Evolutionary conservation across 2,113 vertebrate genomes (phyloP).

Genomic region (Passer montanus): DNA sequence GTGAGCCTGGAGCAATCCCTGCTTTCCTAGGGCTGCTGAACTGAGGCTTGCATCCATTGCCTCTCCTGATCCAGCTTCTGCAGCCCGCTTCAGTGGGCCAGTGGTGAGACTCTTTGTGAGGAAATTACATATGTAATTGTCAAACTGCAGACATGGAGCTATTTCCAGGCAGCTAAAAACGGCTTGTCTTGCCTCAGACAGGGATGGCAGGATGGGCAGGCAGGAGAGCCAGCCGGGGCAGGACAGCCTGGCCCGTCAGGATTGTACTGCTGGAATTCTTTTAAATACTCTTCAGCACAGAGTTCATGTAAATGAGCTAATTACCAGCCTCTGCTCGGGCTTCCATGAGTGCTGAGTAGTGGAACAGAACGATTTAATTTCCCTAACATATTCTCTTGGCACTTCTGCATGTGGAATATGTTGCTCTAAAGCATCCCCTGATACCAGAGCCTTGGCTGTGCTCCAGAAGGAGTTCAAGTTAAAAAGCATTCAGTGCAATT

Average conservation of each 20-base stretch:
- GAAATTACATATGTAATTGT: conserved; percentile 4
- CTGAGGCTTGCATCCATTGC: not conserved
- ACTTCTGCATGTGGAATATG: conserved; percentile 27
- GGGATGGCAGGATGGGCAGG: not conserved
- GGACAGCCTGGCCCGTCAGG: not conserved
- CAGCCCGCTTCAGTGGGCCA: not conserved
- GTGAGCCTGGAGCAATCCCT: not conserved
- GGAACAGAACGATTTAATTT: conserved; percentile 53
- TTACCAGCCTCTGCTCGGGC: conserved; percentile 25
- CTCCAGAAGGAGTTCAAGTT: conserved; percentile 28
- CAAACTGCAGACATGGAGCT: conserved; percentile 21
- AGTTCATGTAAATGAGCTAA: conserved; percentile 50
- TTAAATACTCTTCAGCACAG: conserved; percentile 21
- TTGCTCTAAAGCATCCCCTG: conserved; percentile 42
- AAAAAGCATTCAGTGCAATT: not conserved
- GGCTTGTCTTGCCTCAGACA: not conserved
- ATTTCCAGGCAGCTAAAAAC: conserved; percentile 26
- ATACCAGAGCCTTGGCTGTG: not conserved
- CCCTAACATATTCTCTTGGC: conserved; percentile 27
- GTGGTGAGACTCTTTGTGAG: conserved; percentile 21
- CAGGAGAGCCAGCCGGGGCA: not conserved
- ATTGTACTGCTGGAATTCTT: not conserved
- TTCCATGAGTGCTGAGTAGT: conserved; percentile 11
- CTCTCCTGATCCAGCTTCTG: not conserved
- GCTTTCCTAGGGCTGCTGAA: not conserved